A percentile compares a stretch with the other conserved stretches of the same genome.
phyloP scores from a whole-genome alignment of 2,888 invertebrate species.

The Hypercompe scribonia region DNA sequence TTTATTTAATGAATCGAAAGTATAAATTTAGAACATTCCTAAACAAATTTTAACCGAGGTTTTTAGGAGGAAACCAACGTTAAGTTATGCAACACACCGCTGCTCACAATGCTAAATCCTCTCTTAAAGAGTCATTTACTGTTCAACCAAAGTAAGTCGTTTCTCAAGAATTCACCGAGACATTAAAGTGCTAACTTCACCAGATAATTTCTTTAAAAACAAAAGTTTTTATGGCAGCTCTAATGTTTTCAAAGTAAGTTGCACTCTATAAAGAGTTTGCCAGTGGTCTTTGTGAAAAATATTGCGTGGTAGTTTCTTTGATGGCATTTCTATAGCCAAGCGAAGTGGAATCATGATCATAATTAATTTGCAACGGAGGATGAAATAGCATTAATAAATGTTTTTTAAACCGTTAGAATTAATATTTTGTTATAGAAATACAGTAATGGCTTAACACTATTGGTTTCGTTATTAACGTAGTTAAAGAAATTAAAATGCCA shows the following conservation, averaged over 20 bases:
- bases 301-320: slow-evolving; percentile 3
- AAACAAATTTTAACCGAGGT: no score
- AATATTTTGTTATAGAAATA: not conserved
- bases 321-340: slow-evolving; percentile 5
- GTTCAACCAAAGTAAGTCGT: slow-evolving; percentile 34
- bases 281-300: slow-evolving; percentile 35
- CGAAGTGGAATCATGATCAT: not conserved
- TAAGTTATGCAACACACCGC: slow-evolving; percentile 41
- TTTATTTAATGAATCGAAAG: not conserved
- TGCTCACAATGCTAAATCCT: slow-evolving; percentile 33
- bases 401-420: not conserved
- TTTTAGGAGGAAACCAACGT: slow-evolving; percentile 9
- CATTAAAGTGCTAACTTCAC: slow-evolving; percentile 35
- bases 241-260: slow-evolving; percentile 43
- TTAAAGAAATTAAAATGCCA: not conserved
- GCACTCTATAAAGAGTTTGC: slow-evolving; percentile 37
- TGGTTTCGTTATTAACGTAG: not conserved
- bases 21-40: not conserved
- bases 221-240: slow-evolving; percentile 49
- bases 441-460: not conserved
- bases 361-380: not conserved
- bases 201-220: slow-evolving; percentile 42
- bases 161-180: slow-evolving; percentile 32
- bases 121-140: slow-evolving; percentile 37
- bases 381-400: not conserved